These are phyloP conservation scores for Leucoma salicis DNA, from an alignment of 2,888 invertebrate species.

Conservation along the genomic window DNA sequence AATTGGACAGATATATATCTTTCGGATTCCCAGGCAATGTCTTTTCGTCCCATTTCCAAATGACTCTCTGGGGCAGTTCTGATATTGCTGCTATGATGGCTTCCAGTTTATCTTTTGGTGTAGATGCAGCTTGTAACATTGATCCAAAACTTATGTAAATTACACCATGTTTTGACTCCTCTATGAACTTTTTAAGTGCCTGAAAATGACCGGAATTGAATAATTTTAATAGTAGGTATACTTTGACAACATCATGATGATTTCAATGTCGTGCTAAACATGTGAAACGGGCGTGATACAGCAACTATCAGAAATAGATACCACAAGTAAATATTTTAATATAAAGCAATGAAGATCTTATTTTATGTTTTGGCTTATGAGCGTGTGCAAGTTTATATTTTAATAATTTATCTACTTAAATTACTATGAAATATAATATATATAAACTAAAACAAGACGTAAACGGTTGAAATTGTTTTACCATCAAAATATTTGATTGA, in stretches of 20 bases:
- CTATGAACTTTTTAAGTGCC: slow-evolving; percentile 84
- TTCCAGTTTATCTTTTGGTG: slow-evolving; percentile 81
- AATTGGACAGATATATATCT: slow-evolving; percentile 83
- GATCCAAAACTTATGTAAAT: slow-evolving; percentile 90
- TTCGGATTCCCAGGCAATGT: slow-evolving; percentile 78
- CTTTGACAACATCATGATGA: no score
- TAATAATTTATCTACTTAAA: no score
- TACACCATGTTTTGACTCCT: slow-evolving; percentile 84
- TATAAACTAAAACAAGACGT: no score
- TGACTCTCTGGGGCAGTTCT: slow-evolving; percentile 84
- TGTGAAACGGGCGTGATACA: background rate
- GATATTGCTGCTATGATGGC: slow-evolving; percentile 84
- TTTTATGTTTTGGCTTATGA: no score
- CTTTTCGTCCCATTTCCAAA: slow-evolving; percentile 90
- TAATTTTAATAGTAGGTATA: no score
- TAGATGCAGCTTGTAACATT: slow-evolving; percentile 84
- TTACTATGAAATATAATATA: no score
- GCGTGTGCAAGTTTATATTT: no score
- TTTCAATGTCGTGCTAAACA: background rate
- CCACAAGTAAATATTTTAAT: no score
- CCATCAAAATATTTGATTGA: no score
- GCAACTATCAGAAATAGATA: no score
- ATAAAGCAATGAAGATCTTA: no score
- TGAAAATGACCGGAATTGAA: slow-evolving; percentile 49
- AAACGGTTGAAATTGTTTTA: no score